Conservation (phyloP, 2,888 invertebrate species). For the Hedychridium roseum region DNA sequence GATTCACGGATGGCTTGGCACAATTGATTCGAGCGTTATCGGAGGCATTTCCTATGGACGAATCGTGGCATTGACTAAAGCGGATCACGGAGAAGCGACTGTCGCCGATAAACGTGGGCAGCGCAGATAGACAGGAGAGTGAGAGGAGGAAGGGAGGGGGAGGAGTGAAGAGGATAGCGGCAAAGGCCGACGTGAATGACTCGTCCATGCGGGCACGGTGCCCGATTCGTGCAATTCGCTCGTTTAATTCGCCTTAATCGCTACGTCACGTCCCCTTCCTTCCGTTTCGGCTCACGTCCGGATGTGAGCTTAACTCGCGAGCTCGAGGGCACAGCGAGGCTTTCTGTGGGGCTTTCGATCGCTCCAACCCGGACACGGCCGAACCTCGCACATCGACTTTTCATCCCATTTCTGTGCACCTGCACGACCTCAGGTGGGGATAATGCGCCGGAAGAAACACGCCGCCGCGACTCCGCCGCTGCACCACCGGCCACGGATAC, state of each 20-base stretch:
- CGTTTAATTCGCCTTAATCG: slow-evolving; percentile 60
- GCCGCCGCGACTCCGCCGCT: too few relatives aligned
- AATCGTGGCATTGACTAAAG: too few relatives aligned
- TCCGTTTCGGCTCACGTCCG: slow-evolving; percentile 59
- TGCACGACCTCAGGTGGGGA: background rate
- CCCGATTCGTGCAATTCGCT: slow-evolving; percentile 27
- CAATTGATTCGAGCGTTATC: too few relatives aligned
- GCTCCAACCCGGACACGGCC: slow-evolving; percentile 16
- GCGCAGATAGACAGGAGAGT: slow-evolving; percentile 6
- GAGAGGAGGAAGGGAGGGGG: background rate
- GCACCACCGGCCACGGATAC: too few relatives aligned
- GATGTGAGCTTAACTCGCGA: slow-evolving; percentile 57
- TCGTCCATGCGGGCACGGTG: background rate
- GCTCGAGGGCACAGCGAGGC: slow-evolving; percentile 20
- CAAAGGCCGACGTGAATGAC: background rate
- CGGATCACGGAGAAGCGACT: too few relatives aligned
- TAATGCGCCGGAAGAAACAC: slow-evolving; percentile 16
- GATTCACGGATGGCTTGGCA: too few relatives aligned
- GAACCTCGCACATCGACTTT: slow-evolving; percentile 21
- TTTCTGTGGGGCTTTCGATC: slow-evolving; percentile 16
- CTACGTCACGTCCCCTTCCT: slow-evolving; percentile 61
- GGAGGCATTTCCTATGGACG: too few relatives aligned
- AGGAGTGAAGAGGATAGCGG: background rate
- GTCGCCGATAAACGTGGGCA: too few relatives aligned
- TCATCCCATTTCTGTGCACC: slow-evolving; percentile 10